Percentiles rank a stretch among this genome's conserved stretches.
Evolutionary conservation across 2,888 invertebrate genomes (phyloP).

Genomic region (Lasioglossum pauxillum): DNA sequence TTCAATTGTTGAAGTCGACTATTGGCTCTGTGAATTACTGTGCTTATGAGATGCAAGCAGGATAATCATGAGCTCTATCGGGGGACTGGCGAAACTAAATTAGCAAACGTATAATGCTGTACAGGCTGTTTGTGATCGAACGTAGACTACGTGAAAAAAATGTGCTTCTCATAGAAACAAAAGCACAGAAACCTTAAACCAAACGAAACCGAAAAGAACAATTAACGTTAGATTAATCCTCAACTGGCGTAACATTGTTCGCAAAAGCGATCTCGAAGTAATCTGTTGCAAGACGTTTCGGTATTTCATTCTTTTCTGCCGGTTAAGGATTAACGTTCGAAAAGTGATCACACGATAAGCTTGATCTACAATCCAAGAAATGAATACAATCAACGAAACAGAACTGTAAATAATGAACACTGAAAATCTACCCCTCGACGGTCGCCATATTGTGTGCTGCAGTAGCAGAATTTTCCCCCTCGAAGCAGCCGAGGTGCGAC

Average conservation of each 20-base stretch:
- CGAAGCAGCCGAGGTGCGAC: conserved; percentile 38
- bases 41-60: not conserved
- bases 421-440: not conserved
- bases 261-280: not conserved
- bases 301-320: not conserved
- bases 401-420: not conserved
- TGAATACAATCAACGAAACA: not conserved
- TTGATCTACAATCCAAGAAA: not conserved
- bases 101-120: conserved; percentile 5
- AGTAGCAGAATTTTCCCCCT: conserved; percentile 11
- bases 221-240: not conserved
- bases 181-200: not conserved
- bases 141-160: not conserved
- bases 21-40: not conserved
- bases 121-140: not conserved
- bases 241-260: not conserved
- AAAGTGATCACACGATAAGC: not conserved
- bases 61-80: conserved; percentile 12
- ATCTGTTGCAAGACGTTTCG: too few relatives aligned
- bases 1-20: too few relatives aligned
- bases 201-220: not conserved
- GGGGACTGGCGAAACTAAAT: not conserved
- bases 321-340: not conserved
- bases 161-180: not conserved
- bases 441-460: conserved; percentile 9